A percentile compares a stretch with the other conserved stretches of the same genome.
Conservation (phyloP, 2,797 vertebrate species). For the Pygocentrus nattereri region DNA sequence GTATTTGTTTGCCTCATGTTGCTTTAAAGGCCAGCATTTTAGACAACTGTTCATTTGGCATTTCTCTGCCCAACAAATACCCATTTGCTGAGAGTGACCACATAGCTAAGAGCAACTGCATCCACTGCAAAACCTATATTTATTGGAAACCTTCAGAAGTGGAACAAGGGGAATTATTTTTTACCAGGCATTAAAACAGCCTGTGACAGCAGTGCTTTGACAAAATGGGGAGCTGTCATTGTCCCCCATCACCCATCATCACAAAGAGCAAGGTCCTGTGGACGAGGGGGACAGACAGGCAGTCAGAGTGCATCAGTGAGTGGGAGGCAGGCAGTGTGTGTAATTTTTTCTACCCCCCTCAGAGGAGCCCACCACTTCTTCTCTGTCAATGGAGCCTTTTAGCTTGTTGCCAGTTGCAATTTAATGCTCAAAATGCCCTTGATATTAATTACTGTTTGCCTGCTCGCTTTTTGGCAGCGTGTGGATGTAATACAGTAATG, state of each 20-base stretch:
- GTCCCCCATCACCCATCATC: conserved; percentile 60
- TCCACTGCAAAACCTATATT: conserved; percentile 54
- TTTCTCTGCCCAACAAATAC: conserved; percentile 52
- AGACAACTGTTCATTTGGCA: conserved; percentile 51
- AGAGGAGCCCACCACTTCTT: conserved; percentile 44
- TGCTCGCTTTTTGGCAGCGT: conserved; percentile 31
- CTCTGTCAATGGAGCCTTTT: conserved; percentile 57
- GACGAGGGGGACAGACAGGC: conserved; percentile 59
- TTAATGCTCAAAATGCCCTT: conserved; percentile 56
- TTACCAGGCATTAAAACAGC: conserved; percentile 60
- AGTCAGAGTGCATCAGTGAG: conserved; percentile 54
- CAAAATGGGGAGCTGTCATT: conserved; percentile 62
- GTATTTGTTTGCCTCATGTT: conserved; percentile 40
- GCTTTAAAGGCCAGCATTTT: conserved; percentile 51
- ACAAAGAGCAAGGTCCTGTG: conserved; percentile 53
- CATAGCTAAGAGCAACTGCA: conserved; percentile 46
- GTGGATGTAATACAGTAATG: conserved; percentile 26
- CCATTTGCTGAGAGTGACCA: conserved; percentile 37
- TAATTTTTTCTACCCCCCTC: conserved; percentile 59
- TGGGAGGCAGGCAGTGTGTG: conserved; percentile 47
- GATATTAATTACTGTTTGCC: conserved; percentile 55
- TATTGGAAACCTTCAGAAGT: conserved; percentile 62
- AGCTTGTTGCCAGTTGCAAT: conserved; percentile 47
- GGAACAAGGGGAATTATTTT: conserved; percentile 62
- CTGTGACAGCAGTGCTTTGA: conserved; percentile 62